phyloP scores from a whole-genome alignment of 1,140 invertebrate species.

The Neodiprion lecontei region DNA sequence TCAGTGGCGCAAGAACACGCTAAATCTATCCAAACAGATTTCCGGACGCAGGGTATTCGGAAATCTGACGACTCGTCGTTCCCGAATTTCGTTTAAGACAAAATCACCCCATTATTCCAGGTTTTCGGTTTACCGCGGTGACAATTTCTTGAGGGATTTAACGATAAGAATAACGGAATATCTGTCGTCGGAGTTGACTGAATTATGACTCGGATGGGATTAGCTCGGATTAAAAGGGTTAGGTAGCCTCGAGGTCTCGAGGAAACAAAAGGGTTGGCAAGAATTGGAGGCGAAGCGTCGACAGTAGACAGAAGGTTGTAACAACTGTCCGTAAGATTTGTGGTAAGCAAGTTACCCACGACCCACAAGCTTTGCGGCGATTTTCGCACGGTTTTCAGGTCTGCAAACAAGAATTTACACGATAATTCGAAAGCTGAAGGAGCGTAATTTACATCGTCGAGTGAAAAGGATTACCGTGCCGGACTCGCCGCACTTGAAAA shows the following conservation, averaged over 20 bases:
- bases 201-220: not conserved
- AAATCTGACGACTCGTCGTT: no score
- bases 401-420: not conserved
- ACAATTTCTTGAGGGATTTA: no score
- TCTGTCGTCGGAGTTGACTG: not conserved
- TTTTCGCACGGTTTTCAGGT: not conserved
- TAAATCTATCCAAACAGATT: no score
- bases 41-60: no score
- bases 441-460: not conserved
- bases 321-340: not conserved
- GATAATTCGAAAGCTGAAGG: not conserved
- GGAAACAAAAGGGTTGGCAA: not conserved
- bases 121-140: no score
- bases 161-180: not conserved
- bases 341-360: not conserved
- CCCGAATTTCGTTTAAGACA: no score
- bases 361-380: not conserved
- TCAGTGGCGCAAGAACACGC: no score
- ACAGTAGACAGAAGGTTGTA: not conserved
- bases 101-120: no score
- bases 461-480: not conserved
- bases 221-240: conserved; percentile 1
- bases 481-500: not conserved
- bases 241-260: not conserved
- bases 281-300: not conserved